A percentile compares a stretch with the other conserved stretches of the same genome.
Conservation (phyloP, 2,888 invertebrate species). For the Scaeva pyrastri region DNA sequence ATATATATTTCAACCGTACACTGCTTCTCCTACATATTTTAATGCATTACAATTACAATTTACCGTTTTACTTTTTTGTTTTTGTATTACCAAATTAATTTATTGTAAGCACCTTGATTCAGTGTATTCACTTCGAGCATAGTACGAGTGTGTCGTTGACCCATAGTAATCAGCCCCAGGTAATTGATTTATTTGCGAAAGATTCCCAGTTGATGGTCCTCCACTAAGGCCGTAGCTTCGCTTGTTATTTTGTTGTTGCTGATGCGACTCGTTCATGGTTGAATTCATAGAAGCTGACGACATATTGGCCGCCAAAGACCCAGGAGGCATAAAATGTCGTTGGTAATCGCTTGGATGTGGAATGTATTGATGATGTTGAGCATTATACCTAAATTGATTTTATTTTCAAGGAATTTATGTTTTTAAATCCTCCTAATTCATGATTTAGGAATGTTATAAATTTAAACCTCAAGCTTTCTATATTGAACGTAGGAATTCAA, state of each 20-base stretch:
- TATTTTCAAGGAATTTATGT: constrained; percentile 66
- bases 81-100: constrained; percentile 35
- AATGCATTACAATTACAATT: constrained; percentile 20
- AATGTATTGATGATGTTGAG: constrained; percentile 81
- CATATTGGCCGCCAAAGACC: constrained; percentile 42
- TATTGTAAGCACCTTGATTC: constrained; percentile 80
- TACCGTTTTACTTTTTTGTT: constrained; percentile 33
- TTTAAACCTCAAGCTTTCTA: not conserved
- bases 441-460: constrained; percentile 48
- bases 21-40: not conserved
- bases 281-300: constrained; percentile 62
- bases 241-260: constrained; percentile 77
- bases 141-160: constrained; percentile 78
- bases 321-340: constrained; percentile 79
- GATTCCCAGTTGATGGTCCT: constrained; percentile 78
- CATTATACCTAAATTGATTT: constrained; percentile 81
- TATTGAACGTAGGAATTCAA: not conserved
- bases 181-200: constrained; percentile 78
- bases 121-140: constrained; percentile 81
- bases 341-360: constrained; percentile 83
- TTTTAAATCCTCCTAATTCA: constrained; percentile 37
- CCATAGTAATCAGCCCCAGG: constrained; percentile 72
- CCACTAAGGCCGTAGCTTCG: constrained; percentile 70
- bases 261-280: constrained; percentile 76
- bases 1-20: not conserved